Base-by-base conservation (phyloP, 2,113 vertebrate species). In the Rhinopithecus roxellana region DNA sequence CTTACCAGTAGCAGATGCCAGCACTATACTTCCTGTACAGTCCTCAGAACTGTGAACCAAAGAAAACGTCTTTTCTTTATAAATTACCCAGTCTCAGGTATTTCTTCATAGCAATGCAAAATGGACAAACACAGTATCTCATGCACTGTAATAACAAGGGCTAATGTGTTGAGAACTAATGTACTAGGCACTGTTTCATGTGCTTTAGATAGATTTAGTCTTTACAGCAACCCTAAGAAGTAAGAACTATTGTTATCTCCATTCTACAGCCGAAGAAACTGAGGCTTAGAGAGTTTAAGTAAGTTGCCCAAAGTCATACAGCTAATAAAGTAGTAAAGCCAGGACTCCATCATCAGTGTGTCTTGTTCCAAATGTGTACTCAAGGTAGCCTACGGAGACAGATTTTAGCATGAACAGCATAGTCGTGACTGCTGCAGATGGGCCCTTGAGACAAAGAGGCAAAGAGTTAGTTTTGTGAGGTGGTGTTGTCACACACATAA, bases 281-380 rank as follows among this genome's bases (percentile, higher is more conserved):
- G 32, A 93, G 30, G 32, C 23, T 91, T 38, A 64, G 79, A 67
- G 55, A 43, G 7, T 38, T 35, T 92, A 81, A 87, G 20, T 92
- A 90, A 32, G 35, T 87, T 83, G 20, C 67, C 35, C 70, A 87
- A 92, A 72, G 22, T 78, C 48, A 80, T 38, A 64, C 13, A 92
- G 69, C n/a, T 87, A 87, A 87, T 57, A 79, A 87, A 97, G 40
- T 16, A 93, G n/a, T 40, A 80, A 74, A 93, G n/a, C 4, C 64
- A 40, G 30, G 64, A 90, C 27, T 90, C 77, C 69, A 82, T 74
- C 6, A 83, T 22, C 77, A 92, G 6, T 77, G 81, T 88, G 16
- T 16, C 90, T 93, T n/a, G 1, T 59, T 93, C 52, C 22, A 89
- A 89, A 80, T 55, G 67, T 93, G 5, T 43, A 61, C 23, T 64